Evolutionary conservation across 2,113 vertebrate genomes (phyloP), one percentile per base, ranked within the genome.

Genomic region (Noctilio leporinus): DNA sequence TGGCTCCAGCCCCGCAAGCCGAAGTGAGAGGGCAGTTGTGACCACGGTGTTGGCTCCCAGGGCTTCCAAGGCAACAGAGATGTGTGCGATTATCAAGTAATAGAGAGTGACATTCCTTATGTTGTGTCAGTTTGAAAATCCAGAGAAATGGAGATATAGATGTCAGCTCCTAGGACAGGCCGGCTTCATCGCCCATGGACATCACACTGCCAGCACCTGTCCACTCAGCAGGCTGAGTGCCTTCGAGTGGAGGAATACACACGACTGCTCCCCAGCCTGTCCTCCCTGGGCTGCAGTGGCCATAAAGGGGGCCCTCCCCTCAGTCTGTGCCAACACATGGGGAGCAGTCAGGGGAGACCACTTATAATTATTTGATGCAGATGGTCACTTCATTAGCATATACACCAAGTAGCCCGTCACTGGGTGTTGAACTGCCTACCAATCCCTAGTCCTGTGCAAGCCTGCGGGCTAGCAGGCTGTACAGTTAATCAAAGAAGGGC

Each of bases 161-260:
- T 98, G 98, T 99, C 98, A 99, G 98, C 97, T 96, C 87, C 87
- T 51, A 97, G 98, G 98, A 98, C 98, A 98, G 97, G 95, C 97
- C 94, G 96, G 97, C 98, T 98, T 94, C 97, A 93, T 98, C 35
- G 98, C 98, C 98, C 97, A 95, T 97, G 98, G 98, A 98, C 97
- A 98, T 98, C 96, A 82, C 98, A 45, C 94, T 97, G 97, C 96
- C 98, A 98, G 98, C 98, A 98, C 98, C 98, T 99, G 98, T 98
- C 98, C 95, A 76, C 98, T 98, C 98, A 98, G 98, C 98, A 98
- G 98, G 98, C 97, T 97, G 97, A 38, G 85, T 97, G 98, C 98
- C 98, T 98, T 8, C 1, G 95, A 98, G 98, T 96, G 96, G 97
- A 98, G 97, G 96, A 97, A 96, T 86, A 55, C 88, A 93, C 96